Evolutionary conservation across 1,140 invertebrate genomes (phyloP), one percentile per base, ranked within the genome.

Genomic region (Steinernema feltiae): DNA sequence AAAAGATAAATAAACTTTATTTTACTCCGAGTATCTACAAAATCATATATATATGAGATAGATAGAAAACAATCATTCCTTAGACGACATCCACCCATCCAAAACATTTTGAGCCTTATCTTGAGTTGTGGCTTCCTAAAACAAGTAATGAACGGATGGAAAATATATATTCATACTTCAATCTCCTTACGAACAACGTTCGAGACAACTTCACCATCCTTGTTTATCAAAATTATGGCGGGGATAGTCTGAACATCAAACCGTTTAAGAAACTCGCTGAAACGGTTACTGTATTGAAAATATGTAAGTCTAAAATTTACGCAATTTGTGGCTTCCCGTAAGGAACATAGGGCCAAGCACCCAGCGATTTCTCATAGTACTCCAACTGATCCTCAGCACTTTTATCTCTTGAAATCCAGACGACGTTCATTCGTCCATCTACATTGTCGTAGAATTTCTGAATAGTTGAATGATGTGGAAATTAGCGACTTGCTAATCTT

Each of bases 391-490:
- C 73, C 27, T 74, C 78, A 1, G 30, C 76, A 31, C 70, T 75
- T 46, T 79, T 79, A 27, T 79, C 78, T 7, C 70, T 48, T 18
- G 78, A 79, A 17, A 79, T 70, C 78, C 78, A 79, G 0, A 79
- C 76, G n/a, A 79, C 46, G 27, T 79, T 76, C 32, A 79, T 17
- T 29, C 70, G 63, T 15, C 72, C 73, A 63, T 74, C 30, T 48
- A 79, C 69, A 41, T 46, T 29, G 46, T 79, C 31, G 21, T 79
- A 79, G 72, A 79, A 79, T 32, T 74, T 73, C 30, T 74, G 30
- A 48, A 79, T 18, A 18, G 35, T 18, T 7, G 7, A 41, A 1
- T 71, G 69, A 76, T 24, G 76, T 69, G 73, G 12, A 79, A 21
- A 48, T 46, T 72, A 31, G 46, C 3, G n/a, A 32, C n/a, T 70